phyloP scores from a whole-genome alignment of 2,797 vertebrate species.

The Cynodonichthys magdalenae region DNA sequence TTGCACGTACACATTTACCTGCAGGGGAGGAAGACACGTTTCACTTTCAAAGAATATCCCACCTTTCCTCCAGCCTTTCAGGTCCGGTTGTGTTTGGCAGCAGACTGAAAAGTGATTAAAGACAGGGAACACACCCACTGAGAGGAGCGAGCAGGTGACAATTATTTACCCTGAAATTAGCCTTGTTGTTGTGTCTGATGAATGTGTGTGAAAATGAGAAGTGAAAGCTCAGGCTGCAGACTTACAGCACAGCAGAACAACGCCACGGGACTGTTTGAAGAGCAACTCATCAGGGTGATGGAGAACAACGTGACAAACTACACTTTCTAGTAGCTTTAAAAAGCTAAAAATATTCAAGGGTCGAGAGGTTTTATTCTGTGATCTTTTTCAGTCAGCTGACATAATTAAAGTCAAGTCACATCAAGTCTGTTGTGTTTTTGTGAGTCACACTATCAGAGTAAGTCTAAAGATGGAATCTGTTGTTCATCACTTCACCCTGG shows the following conservation, averaged over 20 bases:
- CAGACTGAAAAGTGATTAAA: conserved; percentile 48
- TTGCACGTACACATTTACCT: conserved; percentile 53
- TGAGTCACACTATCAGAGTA: background rate
- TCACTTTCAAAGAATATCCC: conserved; percentile 66
- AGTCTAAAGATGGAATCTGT: background rate
- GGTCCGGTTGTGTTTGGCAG: conserved; percentile 44
- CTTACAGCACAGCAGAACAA: conserved; percentile 36
- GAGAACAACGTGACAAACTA: conserved; percentile 19
- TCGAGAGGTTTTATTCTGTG: conserved; percentile 24
- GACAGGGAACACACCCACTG: conserved; percentile 25
- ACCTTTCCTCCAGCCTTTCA: conserved; percentile 37
- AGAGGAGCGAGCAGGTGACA: conserved; percentile 57
- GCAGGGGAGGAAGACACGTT: conserved; percentile 51
- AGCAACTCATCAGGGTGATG: conserved; percentile 34
- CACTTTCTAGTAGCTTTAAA: conserved; percentile 16
- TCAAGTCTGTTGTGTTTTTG: conserved; percentile 22
- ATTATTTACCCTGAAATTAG: conserved; percentile 69
- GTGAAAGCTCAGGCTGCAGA: conserved; percentile 48
- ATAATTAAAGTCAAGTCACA: conserved; percentile 25
- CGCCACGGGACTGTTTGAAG: conserved; percentile 36
- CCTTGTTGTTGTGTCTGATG: conserved; percentile 55
- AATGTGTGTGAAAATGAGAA: conserved; percentile 61
- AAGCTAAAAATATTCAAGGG: conserved; percentile 21
- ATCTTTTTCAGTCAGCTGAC: conserved; percentile 31
- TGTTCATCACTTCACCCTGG: background rate